Base-by-base conservation (phyloP, 2,888 invertebrate genomes). In the Ormia ochracea region DNA sequence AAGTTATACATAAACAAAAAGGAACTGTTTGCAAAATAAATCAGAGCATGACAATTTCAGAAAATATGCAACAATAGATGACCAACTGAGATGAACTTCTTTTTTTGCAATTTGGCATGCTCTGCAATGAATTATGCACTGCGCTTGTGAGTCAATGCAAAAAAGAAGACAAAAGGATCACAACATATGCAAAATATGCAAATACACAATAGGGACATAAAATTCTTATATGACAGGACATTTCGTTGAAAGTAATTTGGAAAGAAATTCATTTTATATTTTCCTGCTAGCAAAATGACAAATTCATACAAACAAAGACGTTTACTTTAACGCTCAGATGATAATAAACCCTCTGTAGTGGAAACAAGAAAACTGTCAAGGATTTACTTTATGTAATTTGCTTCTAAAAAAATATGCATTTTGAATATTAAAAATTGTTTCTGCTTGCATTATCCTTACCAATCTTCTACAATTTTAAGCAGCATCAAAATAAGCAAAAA, bases 61-160 rank as follows among this genome's bases (percentile, higher is more conserved):
- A 63, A 65, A 59, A 36, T n/a, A 65, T 59, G 36, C 58, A 65
- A 70, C 65, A 79, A 69, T 63, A 63, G 65, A 70, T 50, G 52
- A 65, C 50, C 74, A 69, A 69, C 61, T 23, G 50, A 52, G 65
- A 28, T 70, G 65, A 56, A 74, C 48, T 75, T 74, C 59, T 56
- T 58, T 65, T n/a, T 21, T 23, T 38, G 45, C 28, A 69, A 41
- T 75, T 70, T 70, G 74, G 38, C 33, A 79, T 79, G 79, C 79
- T 79, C 79, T 79, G 66, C 38, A 70, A 79, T 70, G 75, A 79
- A 79, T 79, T 75, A 70, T 79, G 38, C 28, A 65, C 38, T 17
- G 36, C 17, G 10, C 43, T 41, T 43, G 54, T 36, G 7, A 28
- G 41, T 65, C 56, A n/a, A 33, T 23, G 19, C 10, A 50, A 36